phyloP scores from a whole-genome alignment of 2,113 vertebrate species.

The Platysternon megacephalum region DNA sequence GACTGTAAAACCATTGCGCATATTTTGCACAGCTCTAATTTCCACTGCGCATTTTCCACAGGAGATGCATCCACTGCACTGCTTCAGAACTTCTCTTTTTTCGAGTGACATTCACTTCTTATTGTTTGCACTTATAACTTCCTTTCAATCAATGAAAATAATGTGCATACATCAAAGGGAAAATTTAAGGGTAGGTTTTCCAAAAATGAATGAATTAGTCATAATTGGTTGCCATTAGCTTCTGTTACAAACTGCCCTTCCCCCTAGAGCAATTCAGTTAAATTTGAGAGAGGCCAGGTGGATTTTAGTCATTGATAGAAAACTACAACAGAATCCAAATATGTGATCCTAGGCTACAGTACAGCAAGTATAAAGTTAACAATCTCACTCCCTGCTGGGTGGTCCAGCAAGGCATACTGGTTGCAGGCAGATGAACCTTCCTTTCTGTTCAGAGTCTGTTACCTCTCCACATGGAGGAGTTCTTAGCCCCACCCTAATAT shows the following conservation, averaged over 20 bases:
- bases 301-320: no score
- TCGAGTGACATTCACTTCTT: neutral
- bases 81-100: neutral
- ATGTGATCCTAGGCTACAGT: no score
- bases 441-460: no score
- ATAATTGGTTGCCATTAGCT: neutral
- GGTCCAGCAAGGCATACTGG: no score
- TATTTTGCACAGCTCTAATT: neutral
- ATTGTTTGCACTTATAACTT: neutral
- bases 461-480: no score
- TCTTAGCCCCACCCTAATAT: no score
- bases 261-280: no score
- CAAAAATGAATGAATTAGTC: neutral
- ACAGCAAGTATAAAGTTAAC: no score
- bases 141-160: neutral
- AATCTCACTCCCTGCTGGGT: no score
- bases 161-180: neutral
- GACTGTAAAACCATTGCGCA: neutral
- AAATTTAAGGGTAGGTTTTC: neutral
- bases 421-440: no score
- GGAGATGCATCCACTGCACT: neutral
- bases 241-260: neutral
- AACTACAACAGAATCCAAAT: no score
- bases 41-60: neutral
- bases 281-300: no score